A percentile compares a stretch with the other conserved stretches of the same genome.
Evolutionary conservation across 2,113 vertebrate species (phyloP).

Genomic region (Sclerurus mexicanus): DNA sequence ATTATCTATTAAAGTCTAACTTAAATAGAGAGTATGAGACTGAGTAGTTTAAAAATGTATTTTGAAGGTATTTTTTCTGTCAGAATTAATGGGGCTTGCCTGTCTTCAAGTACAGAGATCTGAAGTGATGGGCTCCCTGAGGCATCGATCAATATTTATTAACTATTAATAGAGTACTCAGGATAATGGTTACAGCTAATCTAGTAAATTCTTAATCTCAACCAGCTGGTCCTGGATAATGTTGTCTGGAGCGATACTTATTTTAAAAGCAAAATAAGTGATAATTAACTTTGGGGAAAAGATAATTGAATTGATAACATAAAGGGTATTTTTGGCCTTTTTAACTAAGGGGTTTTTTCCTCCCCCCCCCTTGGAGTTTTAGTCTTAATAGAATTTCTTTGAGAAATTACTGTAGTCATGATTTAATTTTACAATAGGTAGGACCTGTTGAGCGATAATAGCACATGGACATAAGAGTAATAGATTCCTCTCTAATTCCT

Average conservation of each 20-base stretch:
- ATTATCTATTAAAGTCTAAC: not conserved
- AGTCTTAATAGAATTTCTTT: not conserved
- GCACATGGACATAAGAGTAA: not conserved
- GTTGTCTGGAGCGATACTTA: not conserved
- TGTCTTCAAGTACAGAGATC: not conserved
- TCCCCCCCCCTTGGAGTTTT: not conserved
- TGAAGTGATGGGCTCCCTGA: not conserved
- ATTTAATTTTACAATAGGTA: not conserved
- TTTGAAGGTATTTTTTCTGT: not conserved
- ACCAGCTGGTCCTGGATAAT: not conserved
- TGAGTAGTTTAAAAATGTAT: not conserved
- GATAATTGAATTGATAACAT: not conserved
- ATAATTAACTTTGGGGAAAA: not conserved
- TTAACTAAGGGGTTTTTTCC: not conserved
- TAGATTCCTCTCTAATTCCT: not conserved
- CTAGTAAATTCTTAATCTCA: not conserved
- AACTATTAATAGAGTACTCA: not conserved
- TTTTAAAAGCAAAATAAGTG: not conserved
- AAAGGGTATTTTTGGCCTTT: not conserved
- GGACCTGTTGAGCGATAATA: not conserved
- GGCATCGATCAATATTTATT: not conserved
- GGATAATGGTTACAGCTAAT: not conserved
- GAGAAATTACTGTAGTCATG: not conserved
- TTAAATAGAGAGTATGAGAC: not conserved
- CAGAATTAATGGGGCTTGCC: not conserved